Base-by-base conservation (phyloP, 1,140 invertebrate genomes). In the Triops longicaudatus region DNA sequence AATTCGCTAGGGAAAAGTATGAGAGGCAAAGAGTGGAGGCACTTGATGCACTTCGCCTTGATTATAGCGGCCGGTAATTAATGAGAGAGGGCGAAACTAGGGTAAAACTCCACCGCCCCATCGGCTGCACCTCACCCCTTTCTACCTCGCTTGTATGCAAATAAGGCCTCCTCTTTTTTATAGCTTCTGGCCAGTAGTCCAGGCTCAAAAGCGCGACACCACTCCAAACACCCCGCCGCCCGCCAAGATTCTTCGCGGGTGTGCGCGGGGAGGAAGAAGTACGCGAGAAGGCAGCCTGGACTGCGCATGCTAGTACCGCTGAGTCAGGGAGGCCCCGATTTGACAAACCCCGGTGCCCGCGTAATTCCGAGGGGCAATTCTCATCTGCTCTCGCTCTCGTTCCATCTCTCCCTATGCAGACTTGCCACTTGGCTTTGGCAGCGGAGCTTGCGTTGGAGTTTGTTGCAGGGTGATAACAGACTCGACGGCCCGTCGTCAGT, bases 11-110 rank as follows among this genome's bases (percentile, higher is more conserved):
- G 50, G 50, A 63, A 22, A 63, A 22, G 50, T 22, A 63, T 17
- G 50, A 63, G 50, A 17, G 50, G 17, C 50, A 63, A 63, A 63
- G 50, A 63, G 50, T 63, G 50, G n/a, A 63, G 50, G 50, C 50
- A 63, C 50, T 63, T 63, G 50, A 63, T 63, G 50, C 50, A 63
- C 50, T 63, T 63, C 50, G 50, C 9, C 50, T 63, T 63, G 50
- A 63, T 63, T 63, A 63, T 63, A 63, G 50, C 50, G 50, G 50
- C 50, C 50, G 50, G 50, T 63, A 63, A 63, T 63, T 63, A 63
- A 63, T 63, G 50, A 63, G 50, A 63, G 50, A 17, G n/a, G 22
- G 50, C 6, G 17, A 63, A 22, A 63, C 10, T 63, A 63, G 50
- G 22, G 22, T 22, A 63, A 63, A 17, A 17, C 50, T 10, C 50